Conservation (phyloP, 2,888 invertebrate species). For the Eilema sororculum region DNA sequence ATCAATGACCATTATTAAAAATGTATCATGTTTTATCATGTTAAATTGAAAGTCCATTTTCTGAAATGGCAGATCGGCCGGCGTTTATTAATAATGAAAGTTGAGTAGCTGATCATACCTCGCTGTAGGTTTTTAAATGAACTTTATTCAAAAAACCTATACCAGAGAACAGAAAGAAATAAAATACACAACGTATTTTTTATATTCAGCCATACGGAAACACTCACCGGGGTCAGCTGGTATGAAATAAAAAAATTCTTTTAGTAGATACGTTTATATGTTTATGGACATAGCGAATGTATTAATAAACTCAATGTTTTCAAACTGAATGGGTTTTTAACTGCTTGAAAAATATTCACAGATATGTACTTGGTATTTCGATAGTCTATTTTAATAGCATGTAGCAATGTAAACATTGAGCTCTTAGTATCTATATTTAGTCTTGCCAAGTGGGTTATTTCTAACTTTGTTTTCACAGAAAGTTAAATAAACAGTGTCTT, state of each 20-base stretch:
- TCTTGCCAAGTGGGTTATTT: background rate
- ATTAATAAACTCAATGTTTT: conserved; percentile 18
- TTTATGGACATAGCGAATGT: conserved; percentile 13
- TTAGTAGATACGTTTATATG: conserved; percentile 10
- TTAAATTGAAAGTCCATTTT: too few species aligned
- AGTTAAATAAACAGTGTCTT: conserved; percentile 14
- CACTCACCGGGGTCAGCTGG: conserved; percentile 9
- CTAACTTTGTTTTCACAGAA: conserved; percentile 14
- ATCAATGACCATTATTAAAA: too few species aligned
- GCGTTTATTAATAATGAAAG: too few species aligned
- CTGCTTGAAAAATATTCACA: conserved; percentile 10
- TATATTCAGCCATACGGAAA: conserved; percentile 7
- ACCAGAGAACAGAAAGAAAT: background rate
- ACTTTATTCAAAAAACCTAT: background rate
- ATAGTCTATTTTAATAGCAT: background rate
- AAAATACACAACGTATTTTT: background rate
- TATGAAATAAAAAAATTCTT: conserved; percentile 15
- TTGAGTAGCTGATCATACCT: too few species aligned
- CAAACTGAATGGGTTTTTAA: conserved; percentile 5
- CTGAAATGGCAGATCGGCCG: too few species aligned
- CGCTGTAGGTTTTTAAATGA: too few species aligned
- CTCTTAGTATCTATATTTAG: conserved; percentile 5
- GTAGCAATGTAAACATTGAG: background rate
- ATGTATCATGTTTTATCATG: too few species aligned
- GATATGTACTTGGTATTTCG: background rate